Evolutionary conservation across 2,797 vertebrate genomes (phyloP).

Genomic region (Macroramphosus scolopax): DNA sequence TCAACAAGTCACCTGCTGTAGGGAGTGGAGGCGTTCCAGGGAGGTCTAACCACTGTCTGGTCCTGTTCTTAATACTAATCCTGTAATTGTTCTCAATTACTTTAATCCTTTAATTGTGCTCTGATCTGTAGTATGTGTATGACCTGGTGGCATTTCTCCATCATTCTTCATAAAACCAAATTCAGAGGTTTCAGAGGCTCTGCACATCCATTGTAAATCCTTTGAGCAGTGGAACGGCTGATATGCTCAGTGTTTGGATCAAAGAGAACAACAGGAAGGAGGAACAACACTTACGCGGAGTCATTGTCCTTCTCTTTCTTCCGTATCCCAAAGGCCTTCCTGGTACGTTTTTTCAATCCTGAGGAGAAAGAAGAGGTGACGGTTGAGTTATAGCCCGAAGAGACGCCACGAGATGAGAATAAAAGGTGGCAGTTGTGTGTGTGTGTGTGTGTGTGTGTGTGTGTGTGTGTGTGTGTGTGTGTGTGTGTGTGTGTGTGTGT

Average conservation of each 20-base stretch:
- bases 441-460: no score
- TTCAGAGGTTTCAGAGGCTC: conserved; percentile 8
- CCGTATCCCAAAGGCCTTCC: conserved; percentile 99
- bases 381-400: background rate
- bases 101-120: conserved; percentile 11
- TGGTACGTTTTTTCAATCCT: conserved; percentile 99
- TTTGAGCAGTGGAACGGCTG: background rate
- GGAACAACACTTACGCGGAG: conserved; percentile 85
- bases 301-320: conserved; percentile 99
- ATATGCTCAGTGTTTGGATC: background rate
- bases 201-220: background rate
- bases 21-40: no score
- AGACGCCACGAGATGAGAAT: conserved; percentile 12
- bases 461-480: no score
- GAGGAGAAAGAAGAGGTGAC: conserved; percentile 31
- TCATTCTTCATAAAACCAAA: conserved; percentile 1
- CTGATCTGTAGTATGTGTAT: background rate
- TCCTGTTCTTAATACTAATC: no score
- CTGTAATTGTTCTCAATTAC: conserved; percentile 9
- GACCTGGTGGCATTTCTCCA: background rate
- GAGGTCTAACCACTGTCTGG: no score
- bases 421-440: conserved; percentile 8
- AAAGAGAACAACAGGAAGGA: background rate
- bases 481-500: no score
- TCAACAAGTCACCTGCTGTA: background rate